phyloP scores from a whole-genome alignment of 2,797 vertebrate genomes.

The Pelodytes ibericus region DNA sequence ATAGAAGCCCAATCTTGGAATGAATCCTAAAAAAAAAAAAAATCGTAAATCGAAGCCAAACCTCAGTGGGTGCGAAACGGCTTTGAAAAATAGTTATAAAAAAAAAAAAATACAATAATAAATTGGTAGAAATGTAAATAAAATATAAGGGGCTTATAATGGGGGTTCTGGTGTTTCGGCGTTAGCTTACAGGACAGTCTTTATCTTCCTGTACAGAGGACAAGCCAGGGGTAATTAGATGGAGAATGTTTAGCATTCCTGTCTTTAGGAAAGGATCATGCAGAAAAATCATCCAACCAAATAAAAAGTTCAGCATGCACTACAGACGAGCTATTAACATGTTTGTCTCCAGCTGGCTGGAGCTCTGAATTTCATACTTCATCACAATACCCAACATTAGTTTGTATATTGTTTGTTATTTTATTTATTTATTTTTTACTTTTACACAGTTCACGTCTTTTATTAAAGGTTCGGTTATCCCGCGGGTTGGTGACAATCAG shows the following conservation, averaged over 20 bases:
- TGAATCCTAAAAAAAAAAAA: background rate
- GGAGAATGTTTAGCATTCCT: constrained; percentile 42
- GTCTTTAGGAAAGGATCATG: constrained; percentile 37
- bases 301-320: constrained; percentile 14
- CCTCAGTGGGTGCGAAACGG: background rate
- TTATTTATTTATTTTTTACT: no score
- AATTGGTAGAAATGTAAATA: background rate
- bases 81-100: background rate
- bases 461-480: no score
- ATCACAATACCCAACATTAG: background rate
- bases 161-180: background rate
- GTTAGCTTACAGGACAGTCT: background rate
- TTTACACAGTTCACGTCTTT: no score
- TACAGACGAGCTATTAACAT: background rate
- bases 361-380: background rate
- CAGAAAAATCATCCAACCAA: constrained; percentile 47
- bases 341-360: background rate
- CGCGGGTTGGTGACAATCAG: no score
- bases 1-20: background rate
- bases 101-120: no score
- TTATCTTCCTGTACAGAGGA: background rate
- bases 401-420: no score
- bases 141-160: background rate
- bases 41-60: no score
- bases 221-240: constrained; percentile 30